Conservation (phyloP, 2,797 vertebrate species). For the Falco columbarius region DNA sequence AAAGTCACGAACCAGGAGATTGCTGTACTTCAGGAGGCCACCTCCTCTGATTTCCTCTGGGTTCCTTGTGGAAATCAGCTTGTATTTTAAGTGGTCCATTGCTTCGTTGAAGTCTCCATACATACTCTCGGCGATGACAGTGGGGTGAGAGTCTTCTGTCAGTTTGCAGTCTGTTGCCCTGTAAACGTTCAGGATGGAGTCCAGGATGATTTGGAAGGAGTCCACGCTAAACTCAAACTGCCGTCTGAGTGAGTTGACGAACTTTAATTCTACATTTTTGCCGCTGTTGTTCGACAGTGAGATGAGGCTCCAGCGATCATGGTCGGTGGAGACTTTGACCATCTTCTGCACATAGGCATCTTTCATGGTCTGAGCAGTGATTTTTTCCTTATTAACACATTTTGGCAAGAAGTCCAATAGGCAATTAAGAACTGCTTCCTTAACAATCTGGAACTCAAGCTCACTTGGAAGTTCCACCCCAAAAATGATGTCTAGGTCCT, state of each 20-base stretch:
- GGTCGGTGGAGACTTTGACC: constrained; percentile 93
- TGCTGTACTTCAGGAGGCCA: constrained; percentile 95
- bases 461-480: constrained; percentile 90
- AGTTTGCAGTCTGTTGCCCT: constrained; percentile 77
- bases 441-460: constrained; percentile 92
- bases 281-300: constrained; percentile 96
- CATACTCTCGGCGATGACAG: constrained; percentile 94
- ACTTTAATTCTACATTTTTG: constrained; percentile 96
- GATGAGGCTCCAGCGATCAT: constrained; percentile 97
- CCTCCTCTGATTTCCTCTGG: constrained; percentile 97
- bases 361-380: constrained; percentile 92
- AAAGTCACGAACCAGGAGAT: constrained; percentile 93
- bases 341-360: constrained; percentile 98
- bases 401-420: constrained; percentile 90
- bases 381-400: constrained; percentile 93
- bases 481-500: constrained; percentile 97
- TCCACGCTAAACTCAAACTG: constrained; percentile 99
- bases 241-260: constrained; percentile 88
- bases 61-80: constrained; percentile 92
- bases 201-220: constrained; percentile 96
- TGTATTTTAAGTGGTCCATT: constrained; percentile 90
- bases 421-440: constrained; percentile 91
- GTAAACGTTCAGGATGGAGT: constrained; percentile 88
- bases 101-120: constrained; percentile 93
- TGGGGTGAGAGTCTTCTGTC: constrained; percentile 59